Percentiles rank a stretch among this genome's conserved stretches.
Evolutionary conservation across 2,797 vertebrate genomes (phyloP).

Genomic region (Taeniopygia guttata): DNA sequence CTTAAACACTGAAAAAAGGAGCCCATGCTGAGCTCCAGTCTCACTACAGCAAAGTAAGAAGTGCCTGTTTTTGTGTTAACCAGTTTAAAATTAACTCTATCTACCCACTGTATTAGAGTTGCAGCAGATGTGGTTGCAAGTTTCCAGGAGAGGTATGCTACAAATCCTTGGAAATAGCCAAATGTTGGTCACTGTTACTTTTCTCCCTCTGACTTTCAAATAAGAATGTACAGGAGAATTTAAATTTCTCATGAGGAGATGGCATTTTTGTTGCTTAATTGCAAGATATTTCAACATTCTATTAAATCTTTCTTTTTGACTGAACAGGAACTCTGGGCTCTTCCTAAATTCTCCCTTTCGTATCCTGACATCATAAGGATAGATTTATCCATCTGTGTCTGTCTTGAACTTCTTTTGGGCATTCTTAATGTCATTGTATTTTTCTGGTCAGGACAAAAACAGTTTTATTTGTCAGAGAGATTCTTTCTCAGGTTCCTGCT

Average conservation of each 20-base stretch:
- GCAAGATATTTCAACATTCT: not conserved
- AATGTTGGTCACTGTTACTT: not conserved
- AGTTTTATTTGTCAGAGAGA: not conserved
- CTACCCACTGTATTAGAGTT: rapidly evolving
- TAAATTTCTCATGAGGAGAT: not conserved
- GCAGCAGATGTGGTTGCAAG: not conserved
- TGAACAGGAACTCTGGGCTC: not conserved
- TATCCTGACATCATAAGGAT: not conserved
- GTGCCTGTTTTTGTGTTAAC: not conserved
- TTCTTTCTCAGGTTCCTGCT: not conserved
- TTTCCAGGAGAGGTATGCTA: not conserved
- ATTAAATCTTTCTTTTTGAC: not conserved
- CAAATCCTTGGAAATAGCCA: not conserved
- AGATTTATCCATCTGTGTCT: not conserved
- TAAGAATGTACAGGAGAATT: not conserved
- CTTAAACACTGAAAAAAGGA: not conserved
- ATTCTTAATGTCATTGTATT: not conserved
- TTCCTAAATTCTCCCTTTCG: not conserved
- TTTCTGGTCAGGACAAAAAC: not conserved
- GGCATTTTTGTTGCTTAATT: not conserved
- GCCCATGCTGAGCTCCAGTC: not conserved
- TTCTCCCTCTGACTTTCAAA: not conserved
- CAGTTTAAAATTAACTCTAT: not conserved
- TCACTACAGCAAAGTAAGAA: not conserved
- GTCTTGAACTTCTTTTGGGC: not conserved